Conservation (phyloP, 35 echinoderm and acorn worm genomes). For the Holothuria glaberrima region DNA sequence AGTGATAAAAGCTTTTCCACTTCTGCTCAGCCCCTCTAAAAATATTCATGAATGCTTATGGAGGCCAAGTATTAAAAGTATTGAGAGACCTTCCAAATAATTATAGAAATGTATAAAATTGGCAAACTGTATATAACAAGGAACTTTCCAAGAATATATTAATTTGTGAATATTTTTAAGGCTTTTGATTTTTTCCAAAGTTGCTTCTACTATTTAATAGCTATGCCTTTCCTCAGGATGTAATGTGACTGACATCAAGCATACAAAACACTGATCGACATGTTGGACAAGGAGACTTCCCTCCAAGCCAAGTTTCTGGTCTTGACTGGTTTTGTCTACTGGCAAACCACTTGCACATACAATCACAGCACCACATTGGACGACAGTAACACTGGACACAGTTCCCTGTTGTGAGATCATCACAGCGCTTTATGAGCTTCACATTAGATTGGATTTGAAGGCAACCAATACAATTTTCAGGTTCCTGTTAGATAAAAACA, state of each 20-base stretch:
- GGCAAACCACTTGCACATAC: constrained; percentile 97
- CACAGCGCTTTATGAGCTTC: constrained; percentile 82
- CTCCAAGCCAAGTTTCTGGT: constrained; percentile 82
- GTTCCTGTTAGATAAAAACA: constrained; percentile 55
- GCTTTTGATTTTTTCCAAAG: too few species aligned
- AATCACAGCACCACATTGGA: constrained; percentile 98
- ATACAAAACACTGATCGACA: constrained; percentile 93
- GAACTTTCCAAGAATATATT: too few species aligned
- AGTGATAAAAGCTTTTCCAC: too few species aligned
- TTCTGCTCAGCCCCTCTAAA: too few species aligned
- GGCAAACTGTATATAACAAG: too few species aligned
- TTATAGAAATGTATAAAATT: too few species aligned
- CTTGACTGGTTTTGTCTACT: constrained; percentile 83
- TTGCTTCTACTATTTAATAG: too few species aligned
- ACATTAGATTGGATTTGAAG: constrained; percentile 80
- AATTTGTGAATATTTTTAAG: too few species aligned
- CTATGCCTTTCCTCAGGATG: neutral
- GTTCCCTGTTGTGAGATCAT: constrained; percentile 64
- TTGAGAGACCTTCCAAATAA: too few species aligned
- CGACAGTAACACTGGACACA: constrained; percentile 90
- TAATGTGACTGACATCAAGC: constrained; percentile 70
- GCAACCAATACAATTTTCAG: constrained; percentile 91
- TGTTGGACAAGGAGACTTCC: constrained; percentile 85
- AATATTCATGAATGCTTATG: too few species aligned
- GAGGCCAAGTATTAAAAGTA: too few species aligned